A percentile compares a stretch with the other conserved stretches of the same genome.
phyloP scores from a whole-genome alignment of 2,888 invertebrate species.

The Aphelenchoides bicaudatus region DNA sequence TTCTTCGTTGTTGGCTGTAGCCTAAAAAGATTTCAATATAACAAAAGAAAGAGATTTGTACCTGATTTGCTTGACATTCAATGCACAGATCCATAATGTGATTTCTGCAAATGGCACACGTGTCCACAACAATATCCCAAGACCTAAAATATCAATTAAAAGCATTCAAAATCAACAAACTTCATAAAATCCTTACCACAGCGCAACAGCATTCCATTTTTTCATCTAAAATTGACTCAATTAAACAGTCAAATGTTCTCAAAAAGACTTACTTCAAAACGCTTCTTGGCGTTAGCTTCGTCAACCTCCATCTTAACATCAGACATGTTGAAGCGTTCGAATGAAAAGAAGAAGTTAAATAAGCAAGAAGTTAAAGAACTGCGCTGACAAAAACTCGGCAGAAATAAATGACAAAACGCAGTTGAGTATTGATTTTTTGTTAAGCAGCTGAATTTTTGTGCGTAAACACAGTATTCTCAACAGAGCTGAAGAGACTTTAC shows the following conservation, averaged over 20 bases:
- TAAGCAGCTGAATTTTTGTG: too few relatives aligned
- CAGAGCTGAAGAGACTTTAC: too few relatives aligned
- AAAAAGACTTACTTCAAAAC: neutral
- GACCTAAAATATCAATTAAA: slow-evolving; percentile 9
- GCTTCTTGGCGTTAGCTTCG: neutral
- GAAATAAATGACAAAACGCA: too few relatives aligned
- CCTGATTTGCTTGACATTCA: slow-evolving; percentile 77
- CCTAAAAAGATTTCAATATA: slow-evolving; percentile 61
- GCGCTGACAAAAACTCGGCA: too few relatives aligned
- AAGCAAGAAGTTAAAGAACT: too few relatives aligned
- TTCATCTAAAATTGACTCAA: slow-evolving; percentile 42
- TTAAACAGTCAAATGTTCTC: slow-evolving; percentile 14
- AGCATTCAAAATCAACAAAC: neutral
- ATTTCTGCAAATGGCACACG: slow-evolving; percentile 98
- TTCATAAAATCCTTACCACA: slow-evolving; percentile 73
- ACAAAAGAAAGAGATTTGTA: neutral
- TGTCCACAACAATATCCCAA: slow-evolving; percentile 92
- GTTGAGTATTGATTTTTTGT: too few relatives aligned
- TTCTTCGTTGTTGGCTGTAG: slow-evolving; percentile 94
- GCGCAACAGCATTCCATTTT: slow-evolving; percentile 97
- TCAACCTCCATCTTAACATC: neutral
- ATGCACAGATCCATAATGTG: slow-evolving; percentile 99
- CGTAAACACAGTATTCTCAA: too few relatives aligned
- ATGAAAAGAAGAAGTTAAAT: too few relatives aligned
- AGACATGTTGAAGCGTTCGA: too few relatives aligned